Percentiles rank a stretch among this genome's conserved stretches.
phyloP scores from a whole-genome alignment of 1,140 invertebrate species.

The Pinna nobilis region DNA sequence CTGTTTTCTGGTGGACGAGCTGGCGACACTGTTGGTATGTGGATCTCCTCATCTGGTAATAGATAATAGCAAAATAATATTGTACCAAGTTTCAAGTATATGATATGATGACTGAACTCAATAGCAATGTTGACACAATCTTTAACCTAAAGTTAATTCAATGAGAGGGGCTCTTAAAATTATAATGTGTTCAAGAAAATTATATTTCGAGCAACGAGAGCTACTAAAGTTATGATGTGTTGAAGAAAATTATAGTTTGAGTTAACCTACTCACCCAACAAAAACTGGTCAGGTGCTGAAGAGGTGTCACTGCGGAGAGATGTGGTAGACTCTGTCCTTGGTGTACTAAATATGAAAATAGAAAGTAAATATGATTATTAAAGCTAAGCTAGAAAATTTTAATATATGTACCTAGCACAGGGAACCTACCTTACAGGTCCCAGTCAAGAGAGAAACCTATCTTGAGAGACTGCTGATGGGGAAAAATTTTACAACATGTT shows the following conservation, averaged over 20 bases:
- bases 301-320: constrained; percentile 51
- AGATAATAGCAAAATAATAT: neutral
- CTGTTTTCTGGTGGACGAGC: constrained; percentile 43
- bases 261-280: constrained; percentile 26
- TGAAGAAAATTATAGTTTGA: neutral
- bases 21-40: constrained; percentile 38
- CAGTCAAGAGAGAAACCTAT: no score
- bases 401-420: no score
- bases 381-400: no score
- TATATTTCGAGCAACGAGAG: neutral
- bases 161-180: neutral
- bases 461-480: no score
- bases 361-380: no score
- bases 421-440: no score
- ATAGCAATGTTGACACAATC: neutral
- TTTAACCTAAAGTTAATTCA: neutral
- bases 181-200: neutral
- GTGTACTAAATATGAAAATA: constrained; percentile 51
- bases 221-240: neutral
- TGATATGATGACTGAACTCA: neutral
- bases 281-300: constrained; percentile 38
- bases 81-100: neutral
- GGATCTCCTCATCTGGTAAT: constrained; percentile 63
- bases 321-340: constrained; percentile 50
- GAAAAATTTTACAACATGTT: no score